Percentiles rank a stretch among this genome's conserved stretches.
These are phyloP conservation scores for Pterostichus madidus DNA, from an alignment of 2,888 invertebrate species.

Conservation along the genomic window DNA sequence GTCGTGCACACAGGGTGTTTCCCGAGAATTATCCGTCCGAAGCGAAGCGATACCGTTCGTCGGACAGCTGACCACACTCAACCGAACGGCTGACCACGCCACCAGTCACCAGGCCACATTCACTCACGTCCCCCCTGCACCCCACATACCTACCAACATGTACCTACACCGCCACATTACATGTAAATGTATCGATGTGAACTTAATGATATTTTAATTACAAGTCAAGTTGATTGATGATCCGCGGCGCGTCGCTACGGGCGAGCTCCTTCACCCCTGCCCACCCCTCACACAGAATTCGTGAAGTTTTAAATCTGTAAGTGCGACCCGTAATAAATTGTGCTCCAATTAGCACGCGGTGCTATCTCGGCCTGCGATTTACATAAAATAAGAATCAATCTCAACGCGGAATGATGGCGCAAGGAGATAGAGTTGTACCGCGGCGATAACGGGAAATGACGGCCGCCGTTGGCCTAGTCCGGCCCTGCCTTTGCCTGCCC, in stretches of 20 bases:
- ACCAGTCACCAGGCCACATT: slow-evolving; percentile 8
- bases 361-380: slow-evolving; percentile 71
- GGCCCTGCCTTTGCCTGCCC: slow-evolving; percentile 7
- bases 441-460: slow-evolving; percentile 27
- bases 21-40: neutral
- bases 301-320: slow-evolving; percentile 32
- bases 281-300: slow-evolving; percentile 6
- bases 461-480: neutral
- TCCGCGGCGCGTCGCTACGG: slow-evolving; percentile 36
- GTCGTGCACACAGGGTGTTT: slow-evolving; percentile 13
- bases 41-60: slow-evolving; percentile 9
- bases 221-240: slow-evolving; percentile 72
- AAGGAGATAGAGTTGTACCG: slow-evolving; percentile 39
- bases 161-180: slow-evolving; percentile 42
- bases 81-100: slow-evolving; percentile 8
- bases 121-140: neutral
- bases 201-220: slow-evolving; percentile 74
- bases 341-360: slow-evolving; percentile 71
- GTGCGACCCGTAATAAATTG: slow-evolving; percentile 69
- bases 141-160: neutral
- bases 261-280: slow-evolving; percentile 45
- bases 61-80: slow-evolving; percentile 15
- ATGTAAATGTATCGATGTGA: slow-evolving; percentile 73
- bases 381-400: slow-evolving; percentile 72
- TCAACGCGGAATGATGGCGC: slow-evolving; percentile 54